Conservation (phyloP, 1,140 invertebrate species). For the Procambarus clarkii region DNA sequence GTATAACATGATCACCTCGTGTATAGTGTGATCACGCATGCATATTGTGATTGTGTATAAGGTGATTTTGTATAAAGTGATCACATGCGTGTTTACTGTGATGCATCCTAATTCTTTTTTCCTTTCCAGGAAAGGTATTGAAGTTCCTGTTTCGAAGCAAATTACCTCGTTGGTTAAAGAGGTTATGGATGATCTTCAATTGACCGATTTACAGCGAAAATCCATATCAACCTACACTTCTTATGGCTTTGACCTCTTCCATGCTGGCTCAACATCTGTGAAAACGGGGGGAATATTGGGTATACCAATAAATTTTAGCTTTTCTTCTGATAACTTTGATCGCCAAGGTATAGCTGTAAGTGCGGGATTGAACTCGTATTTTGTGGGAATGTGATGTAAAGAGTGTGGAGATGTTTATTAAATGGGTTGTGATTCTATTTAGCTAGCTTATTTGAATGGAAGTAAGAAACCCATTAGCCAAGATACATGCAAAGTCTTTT, state of each 20-base stretch:
- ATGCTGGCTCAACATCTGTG: slow-evolving; percentile 25
- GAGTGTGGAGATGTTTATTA: no score
- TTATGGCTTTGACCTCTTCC: slow-evolving; percentile 53
- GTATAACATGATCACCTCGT: no score
- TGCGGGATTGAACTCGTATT: not conserved
- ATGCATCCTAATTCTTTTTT: not conserved
- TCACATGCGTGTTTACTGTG: not conserved
- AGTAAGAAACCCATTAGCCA: no score
- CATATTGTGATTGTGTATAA: not conserved
- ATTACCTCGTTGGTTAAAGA: slow-evolving; percentile 11
- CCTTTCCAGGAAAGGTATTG: slow-evolving; percentile 23
- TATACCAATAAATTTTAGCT: slow-evolving; percentile 32
- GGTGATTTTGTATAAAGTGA: not conserved
- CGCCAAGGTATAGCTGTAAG: slow-evolving; percentile 36
- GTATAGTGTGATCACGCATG: no score
- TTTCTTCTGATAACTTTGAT: slow-evolving; percentile 28
- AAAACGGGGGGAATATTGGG: slow-evolving; percentile 18
- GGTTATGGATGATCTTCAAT: slow-evolving; percentile 28
- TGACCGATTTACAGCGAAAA: not conserved
- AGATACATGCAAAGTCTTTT: no score
- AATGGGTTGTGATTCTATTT: no score
- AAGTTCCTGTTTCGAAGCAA: not conserved
- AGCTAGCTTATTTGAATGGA: no score
- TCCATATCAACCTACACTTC: not conserved
- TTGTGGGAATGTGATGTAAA: no score